These are phyloP conservation scores for Oreamnos americanus DNA, from an alignment of 2,113 vertebrate species.

Conservation along the genomic window DNA sequence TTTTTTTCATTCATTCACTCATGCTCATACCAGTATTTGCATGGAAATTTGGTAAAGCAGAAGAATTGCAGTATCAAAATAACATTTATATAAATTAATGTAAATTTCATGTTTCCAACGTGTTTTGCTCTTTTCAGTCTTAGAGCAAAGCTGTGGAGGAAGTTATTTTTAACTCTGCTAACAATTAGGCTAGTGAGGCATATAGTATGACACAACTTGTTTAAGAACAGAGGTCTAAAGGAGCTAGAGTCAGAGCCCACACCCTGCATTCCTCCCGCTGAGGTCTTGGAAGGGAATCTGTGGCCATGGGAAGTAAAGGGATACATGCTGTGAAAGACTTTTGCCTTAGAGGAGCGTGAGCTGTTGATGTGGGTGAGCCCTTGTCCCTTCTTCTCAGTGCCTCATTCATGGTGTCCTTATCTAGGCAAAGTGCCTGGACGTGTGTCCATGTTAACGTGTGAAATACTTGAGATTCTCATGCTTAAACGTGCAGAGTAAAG, in stretches of 20 bases:
- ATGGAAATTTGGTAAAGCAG: background rate
- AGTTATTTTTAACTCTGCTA: background rate
- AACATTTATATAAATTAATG: background rate
- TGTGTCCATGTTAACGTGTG: background rate
- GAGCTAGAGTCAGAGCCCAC: background rate
- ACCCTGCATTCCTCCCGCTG: background rate
- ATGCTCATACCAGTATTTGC: background rate
- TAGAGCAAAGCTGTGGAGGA: background rate
- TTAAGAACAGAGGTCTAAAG: background rate
- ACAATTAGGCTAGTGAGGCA: background rate
- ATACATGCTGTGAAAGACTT: background rate
- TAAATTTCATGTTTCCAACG: background rate
- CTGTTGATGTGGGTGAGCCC: background rate
- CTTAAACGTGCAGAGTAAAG: background rate
- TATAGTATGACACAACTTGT: background rate
- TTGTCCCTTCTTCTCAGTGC: background rate
- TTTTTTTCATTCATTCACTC: background rate
- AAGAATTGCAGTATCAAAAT: slow-evolving; percentile 33
- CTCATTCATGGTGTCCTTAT: background rate
- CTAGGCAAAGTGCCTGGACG: background rate
- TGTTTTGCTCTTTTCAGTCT: background rate
- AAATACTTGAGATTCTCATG: background rate
- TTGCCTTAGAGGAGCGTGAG: background rate
- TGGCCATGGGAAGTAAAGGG: background rate
- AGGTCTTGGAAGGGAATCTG: background rate